Base-by-base conservation (phyloP, 2,113 vertebrate species). In the Callorhinus ursinus region DNA sequence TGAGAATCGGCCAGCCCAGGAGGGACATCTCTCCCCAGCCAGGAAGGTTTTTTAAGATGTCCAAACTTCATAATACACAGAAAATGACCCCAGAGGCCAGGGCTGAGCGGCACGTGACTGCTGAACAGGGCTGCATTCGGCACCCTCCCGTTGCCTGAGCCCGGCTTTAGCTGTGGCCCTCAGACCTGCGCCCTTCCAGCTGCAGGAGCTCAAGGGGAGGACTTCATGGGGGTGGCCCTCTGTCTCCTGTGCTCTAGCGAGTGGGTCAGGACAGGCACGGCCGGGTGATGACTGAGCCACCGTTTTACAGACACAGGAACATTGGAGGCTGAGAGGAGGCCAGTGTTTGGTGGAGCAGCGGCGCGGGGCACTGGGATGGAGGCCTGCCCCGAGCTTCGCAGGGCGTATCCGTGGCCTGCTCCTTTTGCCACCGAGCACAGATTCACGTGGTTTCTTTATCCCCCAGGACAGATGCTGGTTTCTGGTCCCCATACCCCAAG, bases 241-340 rank as follows among this genome's bases (percentile, higher is more conserved):
- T 0, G 1, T 39, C 31, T 36, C 53, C 18, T 0, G 36, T 8
- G 21, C 1, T 0, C 19, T 19, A 7, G 49, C n/a, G 15, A 72
- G n/a, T 4, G 15, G 79, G 51, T 16, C 33, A 8, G 33, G 46
- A n/a, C 13, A 31, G 71, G 69, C 22, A 4, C 1, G 2, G 19
- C 31, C 12, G 3, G 36, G 71, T 42, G 36, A 2, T 13, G 4
- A 21, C 9, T 26, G 9, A 69, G 55, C 22, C 57, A 39, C 39
- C 46, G n/a, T 31, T 57, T 26, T 63, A 31, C 33, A 53, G 63
- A 80, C 49, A 15, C 28, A 18, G 9, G 53, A 91, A n/a, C 19
- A 18, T 5, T 55, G 63, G 63, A 53, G 42, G 31, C 1, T 1
- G 26, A 61, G 36, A 22, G 46, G 12, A 57, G 92, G 69, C 69